Conservation (phyloP, 2,888 invertebrate genomes). For the Teinopalpus imperialis region DNA sequence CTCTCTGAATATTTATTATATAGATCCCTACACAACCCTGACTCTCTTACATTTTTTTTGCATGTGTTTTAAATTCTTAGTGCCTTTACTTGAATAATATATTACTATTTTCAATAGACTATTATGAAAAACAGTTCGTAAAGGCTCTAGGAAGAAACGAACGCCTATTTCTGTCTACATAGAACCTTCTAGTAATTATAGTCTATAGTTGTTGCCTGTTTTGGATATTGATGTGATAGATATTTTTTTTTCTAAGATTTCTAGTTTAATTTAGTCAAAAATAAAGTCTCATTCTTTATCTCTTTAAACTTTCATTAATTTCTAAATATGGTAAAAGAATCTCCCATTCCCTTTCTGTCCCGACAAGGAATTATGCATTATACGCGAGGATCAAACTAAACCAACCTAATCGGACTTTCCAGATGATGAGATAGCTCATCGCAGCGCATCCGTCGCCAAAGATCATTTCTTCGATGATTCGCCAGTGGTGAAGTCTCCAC, state of each 20-base stretch:
- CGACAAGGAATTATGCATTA: no score
- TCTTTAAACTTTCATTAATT: no score
- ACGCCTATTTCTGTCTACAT: constrained; percentile 6
- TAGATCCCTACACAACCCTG: no score
- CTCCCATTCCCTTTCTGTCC: no score
- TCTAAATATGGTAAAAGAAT: no score
- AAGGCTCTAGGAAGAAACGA: constrained; percentile 17
- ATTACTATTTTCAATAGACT: not conserved
- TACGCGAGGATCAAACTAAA: no score
- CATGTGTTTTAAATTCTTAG: constrained; percentile 19
- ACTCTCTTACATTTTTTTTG: constrained; percentile 19
- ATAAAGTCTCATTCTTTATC: no score
- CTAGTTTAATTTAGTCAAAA: no score
- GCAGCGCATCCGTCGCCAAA: constrained; percentile 77
- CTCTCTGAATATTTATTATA: no score
- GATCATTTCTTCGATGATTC: constrained; percentile 79
- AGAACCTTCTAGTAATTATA: constrained; percentile 13
- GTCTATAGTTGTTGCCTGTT: constrained; percentile 12
- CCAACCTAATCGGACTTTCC: constrained; percentile 35
- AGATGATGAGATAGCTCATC: constrained; percentile 73
- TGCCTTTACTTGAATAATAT: constrained; percentile 10
- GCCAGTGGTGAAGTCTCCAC: constrained; percentile 93
- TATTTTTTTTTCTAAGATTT: not conserved
- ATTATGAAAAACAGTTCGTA: not conserved
- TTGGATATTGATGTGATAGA: constrained; percentile 7